Percentiles rank a stretch among this genome's conserved stretches.
Conservation (phyloP, 2,888 invertebrate species). For the Alentia gelatinosa region DNA sequence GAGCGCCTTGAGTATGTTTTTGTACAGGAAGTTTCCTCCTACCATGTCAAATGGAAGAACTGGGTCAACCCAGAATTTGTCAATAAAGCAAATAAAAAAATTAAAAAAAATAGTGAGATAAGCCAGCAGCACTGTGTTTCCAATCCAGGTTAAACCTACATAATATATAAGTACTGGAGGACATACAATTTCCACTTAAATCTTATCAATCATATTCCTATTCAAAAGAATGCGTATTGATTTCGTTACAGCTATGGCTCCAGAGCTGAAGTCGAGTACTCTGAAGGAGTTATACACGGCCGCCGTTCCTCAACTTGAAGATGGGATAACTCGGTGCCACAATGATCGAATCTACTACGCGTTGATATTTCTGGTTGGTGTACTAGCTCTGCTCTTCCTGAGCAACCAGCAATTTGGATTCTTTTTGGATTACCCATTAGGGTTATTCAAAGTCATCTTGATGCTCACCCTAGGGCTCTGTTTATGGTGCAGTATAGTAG, state of each 20-base stretch:
- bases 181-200: no score
- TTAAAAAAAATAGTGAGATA: no score
- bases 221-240: no score
- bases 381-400: slow-evolving; percentile 53
- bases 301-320: background rate
- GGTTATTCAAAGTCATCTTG: background rate
- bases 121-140: no score
- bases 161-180: no score
- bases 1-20: no score
- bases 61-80: no score
- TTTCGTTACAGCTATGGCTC: slow-evolving; percentile 11
- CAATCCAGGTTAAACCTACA: no score
- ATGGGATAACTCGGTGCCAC: background rate
- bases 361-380: slow-evolving; percentile 19
- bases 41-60: no score
- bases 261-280: background rate
- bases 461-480: slow-evolving; percentile 49
- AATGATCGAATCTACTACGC: slow-evolving; percentile 45
- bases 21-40: no score
- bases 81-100: no score
- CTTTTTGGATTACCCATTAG: background rate
- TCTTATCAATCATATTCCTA: no score
- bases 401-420: slow-evolving; percentile 14
- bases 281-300: slow-evolving; percentile 5
- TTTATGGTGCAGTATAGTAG: slow-evolving; percentile 57